Evolutionary conservation across 2,113 vertebrate species (phyloP), one percentile per base, ranked within the genome.

Genomic region (Piaya cayana): DNA sequence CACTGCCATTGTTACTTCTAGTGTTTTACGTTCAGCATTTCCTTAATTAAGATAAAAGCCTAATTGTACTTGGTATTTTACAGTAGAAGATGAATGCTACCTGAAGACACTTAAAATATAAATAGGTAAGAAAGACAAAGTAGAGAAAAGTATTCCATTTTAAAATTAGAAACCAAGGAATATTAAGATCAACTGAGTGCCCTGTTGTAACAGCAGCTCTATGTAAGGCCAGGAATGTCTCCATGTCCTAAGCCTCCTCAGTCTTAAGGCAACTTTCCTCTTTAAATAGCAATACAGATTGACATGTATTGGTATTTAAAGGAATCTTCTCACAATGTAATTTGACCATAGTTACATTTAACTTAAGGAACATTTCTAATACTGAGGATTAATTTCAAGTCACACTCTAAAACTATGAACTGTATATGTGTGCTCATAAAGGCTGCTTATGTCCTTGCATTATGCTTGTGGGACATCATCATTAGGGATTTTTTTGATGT

Each of bases 391-490:
- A 75, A 78, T 96, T 90, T 86, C 43, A 88, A 94, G 53, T 72
- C 34, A 39, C 1, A 5, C 25, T 90, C 16, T 64, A 32, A 74
- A 72, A 49, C 34, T 29, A 34, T 37, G 39, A 88, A 8, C 52
- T 25, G 2, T 78, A 30, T 83, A 39, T 1, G 7, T 89, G 58
- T 47, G 93, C 65, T 93, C 39, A n/a, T 91, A 82, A 97, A 70
- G 63, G 37, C 36, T 81, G 77, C 43, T 42, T 37, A 27, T 23
- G 47, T 83, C 50, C 17, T 88, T 90, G 74, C 27, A 34, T 79
- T 95, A 64, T 68, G 59, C 71, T 79, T 89, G 62, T 39, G 58
- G 77, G 65, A 95, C 96, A 79, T 88, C 43, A 64, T 39, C 30
- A 82, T 71, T 47, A 93, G 29, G 22, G 11, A 11, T 76, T 58